phyloP scores from a whole-genome alignment of 2,113 vertebrate genomes.

The Picathartes gymnocephalus region DNA sequence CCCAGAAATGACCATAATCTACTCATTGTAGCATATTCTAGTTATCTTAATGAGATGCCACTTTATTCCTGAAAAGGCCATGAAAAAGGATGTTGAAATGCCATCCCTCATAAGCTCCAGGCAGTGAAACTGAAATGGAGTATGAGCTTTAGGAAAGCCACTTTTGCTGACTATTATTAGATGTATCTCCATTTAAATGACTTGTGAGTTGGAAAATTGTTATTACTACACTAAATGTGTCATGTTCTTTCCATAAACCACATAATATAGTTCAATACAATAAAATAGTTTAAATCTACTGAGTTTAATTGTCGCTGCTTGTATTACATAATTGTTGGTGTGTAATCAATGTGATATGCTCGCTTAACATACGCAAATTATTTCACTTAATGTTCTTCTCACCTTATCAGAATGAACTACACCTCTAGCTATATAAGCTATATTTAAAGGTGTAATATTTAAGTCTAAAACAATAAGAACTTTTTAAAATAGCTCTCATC shows the following conservation, averaged over 20 bases:
- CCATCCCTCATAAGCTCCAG: neutral
- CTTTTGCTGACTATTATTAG: neutral
- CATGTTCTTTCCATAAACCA: neutral
- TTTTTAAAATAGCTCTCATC: neutral
- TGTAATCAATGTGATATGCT: neutral
- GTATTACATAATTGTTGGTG: neutral
- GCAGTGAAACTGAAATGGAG: neutral
- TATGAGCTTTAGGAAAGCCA: neutral
- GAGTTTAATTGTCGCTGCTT: constrained; percentile 2
- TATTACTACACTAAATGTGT: neutral
- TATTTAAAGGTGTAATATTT: neutral
- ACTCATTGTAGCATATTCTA: neutral
- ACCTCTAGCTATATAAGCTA: neutral
- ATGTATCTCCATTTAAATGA: constrained; percentile 13
- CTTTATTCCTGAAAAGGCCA: neutral
- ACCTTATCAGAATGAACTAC: neutral
- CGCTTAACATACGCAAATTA: neutral
- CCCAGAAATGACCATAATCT: neutral
- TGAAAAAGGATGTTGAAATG: neutral
- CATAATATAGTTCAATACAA: neutral
- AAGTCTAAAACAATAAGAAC: neutral
- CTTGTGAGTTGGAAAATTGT: constrained; percentile 22
- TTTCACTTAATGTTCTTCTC: neutral
- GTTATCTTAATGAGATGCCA: neutral
- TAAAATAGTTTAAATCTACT: neutral